Conservation (phyloP, 2,113 vertebrate genomes). For the Oxyruncus cristatus region DNA sequence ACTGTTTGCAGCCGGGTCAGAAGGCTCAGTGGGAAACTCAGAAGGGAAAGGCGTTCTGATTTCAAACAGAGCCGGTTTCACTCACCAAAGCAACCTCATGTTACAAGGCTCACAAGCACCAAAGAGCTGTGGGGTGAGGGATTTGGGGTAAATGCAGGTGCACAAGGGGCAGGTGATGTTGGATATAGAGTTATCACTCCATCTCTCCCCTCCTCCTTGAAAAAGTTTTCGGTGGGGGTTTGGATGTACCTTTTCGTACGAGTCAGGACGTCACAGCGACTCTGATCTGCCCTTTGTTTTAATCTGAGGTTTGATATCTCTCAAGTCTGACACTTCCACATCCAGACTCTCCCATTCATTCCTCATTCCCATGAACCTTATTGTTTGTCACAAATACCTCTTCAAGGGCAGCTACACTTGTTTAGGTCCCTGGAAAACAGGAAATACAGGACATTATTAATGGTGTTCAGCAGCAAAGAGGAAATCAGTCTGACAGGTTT, state of each 20-base stretch:
- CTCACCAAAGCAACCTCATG: neutral
- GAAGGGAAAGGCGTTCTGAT: neutral
- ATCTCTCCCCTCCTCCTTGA: neutral
- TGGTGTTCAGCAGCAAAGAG: neutral
- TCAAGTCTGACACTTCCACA: neutral
- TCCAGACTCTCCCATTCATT: neutral
- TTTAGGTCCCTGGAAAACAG: neutral
- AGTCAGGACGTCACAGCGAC: neutral
- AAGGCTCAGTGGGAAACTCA: neutral
- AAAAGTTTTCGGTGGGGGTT: accelerated
- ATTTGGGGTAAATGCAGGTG: neutral
- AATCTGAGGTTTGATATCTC: neutral
- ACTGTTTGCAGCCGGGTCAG: neutral
- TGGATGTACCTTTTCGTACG: neutral
- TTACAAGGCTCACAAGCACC: neutral
- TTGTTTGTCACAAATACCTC: neutral
- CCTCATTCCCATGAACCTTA: neutral
- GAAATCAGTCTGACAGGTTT: neutral
- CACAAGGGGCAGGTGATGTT: neutral
- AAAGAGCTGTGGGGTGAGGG: too few relatives aligned
- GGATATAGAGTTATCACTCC: neutral
- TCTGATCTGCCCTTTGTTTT: neutral
- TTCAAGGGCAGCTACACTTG: neutral
- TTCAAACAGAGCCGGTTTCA: neutral
- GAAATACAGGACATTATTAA: neutral